These are phyloP conservation scores for Acrocyrtus sp. DNA, from an alignment of 2,888 invertebrate genomes.

Conservation along the genomic window DNA sequence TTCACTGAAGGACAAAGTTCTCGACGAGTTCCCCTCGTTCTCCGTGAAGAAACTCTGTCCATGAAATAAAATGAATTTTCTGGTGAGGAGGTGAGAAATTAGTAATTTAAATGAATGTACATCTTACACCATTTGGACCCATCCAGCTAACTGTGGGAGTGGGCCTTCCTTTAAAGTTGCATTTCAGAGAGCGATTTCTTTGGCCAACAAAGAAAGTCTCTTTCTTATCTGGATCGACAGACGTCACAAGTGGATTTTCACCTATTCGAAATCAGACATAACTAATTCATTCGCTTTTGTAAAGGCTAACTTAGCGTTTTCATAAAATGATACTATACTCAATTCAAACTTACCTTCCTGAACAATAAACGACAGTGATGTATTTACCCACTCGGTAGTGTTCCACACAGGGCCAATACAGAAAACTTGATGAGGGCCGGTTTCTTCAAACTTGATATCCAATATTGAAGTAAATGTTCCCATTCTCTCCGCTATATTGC, in stretches of 20 bases:
- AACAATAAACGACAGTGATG: conserved; percentile 3
- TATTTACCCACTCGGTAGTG: conserved; percentile 32
- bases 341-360: conserved; percentile 18
- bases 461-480: conserved; percentile 5
- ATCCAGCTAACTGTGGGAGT: conserved; percentile 21
- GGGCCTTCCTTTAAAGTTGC: conserved; percentile 27
- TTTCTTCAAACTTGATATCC: background rate
- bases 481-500: background rate
- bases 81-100: no score
- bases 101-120: background rate
- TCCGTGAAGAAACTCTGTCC: background rate
- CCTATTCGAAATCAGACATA: conserved; percentile 1
- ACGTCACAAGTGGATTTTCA: conserved; percentile 10
- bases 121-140: conserved; percentile 3
- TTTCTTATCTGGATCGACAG: background rate
- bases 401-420: conserved; percentile 45
- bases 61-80: conserved; percentile 2
- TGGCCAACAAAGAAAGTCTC: conserved; percentile 21
- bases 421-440: conserved; percentile 1
- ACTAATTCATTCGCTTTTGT: no score
- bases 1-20: conserved; percentile 1
- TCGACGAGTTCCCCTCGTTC: background rate
- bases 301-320: no score
- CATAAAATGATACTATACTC: background rate
- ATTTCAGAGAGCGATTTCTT: conserved; percentile 6